phyloP scores from a whole-genome alignment of 2,888 invertebrate species.

The Melieria picta region DNA sequence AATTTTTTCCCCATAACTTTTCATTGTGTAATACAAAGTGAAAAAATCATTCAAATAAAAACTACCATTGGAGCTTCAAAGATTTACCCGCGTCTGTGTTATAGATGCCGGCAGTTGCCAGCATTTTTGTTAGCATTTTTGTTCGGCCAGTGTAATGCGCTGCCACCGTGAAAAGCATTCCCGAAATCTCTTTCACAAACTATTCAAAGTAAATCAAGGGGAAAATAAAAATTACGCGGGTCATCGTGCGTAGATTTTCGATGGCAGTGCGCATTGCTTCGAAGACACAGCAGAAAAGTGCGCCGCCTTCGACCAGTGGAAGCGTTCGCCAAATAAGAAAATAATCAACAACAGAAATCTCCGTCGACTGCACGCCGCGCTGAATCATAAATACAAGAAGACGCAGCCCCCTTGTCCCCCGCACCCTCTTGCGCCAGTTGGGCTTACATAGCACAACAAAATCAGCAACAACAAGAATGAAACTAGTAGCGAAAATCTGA shows the following conservation, averaged over 20 bases:
- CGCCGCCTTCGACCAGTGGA: constrained; percentile 24
- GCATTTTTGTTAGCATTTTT: background rate
- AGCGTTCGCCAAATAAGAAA: constrained; percentile 23
- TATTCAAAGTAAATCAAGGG: constrained; percentile 28
- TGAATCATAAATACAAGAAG: background rate
- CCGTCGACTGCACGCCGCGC: background rate
- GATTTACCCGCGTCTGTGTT: too few species aligned
- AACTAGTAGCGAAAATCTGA: constrained; percentile 32
- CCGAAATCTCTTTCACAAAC: background rate
- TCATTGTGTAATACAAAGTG: too few species aligned
- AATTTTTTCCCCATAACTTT: too few species aligned
- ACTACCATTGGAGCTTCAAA: too few species aligned
- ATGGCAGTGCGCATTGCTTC: background rate
- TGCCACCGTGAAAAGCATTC: background rate
- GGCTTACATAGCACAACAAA: background rate
- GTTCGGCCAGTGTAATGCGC: background rate
- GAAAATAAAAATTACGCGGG: constrained; percentile 35
- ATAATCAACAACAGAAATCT: constrained; percentile 11
- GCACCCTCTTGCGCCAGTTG: too few species aligned
- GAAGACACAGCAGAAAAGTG: background rate
- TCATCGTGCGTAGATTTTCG: constrained; percentile 33
- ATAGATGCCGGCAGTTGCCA: too few species aligned
- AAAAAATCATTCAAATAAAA: too few species aligned
- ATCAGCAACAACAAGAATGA: background rate
- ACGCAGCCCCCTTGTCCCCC: background rate